Conservation (phyloP, 2,113 vertebrate species). For the Pandion haliaetus region DNA sequence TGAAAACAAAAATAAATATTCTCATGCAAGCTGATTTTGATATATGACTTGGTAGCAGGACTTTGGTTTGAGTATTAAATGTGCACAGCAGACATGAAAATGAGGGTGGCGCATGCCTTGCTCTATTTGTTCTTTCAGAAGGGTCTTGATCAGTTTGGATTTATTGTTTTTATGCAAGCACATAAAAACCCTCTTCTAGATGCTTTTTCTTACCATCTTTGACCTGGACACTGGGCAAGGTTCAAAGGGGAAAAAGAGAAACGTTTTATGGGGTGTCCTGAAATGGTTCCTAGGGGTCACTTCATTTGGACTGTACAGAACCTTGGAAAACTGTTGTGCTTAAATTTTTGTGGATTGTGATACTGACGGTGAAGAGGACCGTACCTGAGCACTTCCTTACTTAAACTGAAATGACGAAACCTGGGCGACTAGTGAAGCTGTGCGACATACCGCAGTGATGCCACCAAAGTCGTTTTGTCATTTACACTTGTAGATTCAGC, state of each 20-base stretch:
- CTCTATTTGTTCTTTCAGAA: background rate
- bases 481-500: background rate
- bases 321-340: background rate
- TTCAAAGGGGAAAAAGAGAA: background rate
- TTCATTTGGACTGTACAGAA: background rate
- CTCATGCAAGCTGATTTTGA: background rate
- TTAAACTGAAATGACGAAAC: background rate
- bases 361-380: background rate
- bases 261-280: background rate
- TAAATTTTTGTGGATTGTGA: background rate
- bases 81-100: background rate
- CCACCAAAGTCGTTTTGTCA: background rate
- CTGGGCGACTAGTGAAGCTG: background rate
- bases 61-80: background rate
- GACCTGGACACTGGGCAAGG: background rate
- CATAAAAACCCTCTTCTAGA: background rate
- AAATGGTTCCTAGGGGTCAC: background rate
- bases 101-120: background rate
- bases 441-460: background rate
- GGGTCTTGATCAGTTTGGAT: background rate
- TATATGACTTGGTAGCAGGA: background rate
- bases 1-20: conserved; percentile 1
- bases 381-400: background rate
- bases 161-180: background rate
- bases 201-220: background rate